Percentiles rank a stretch among this genome's conserved stretches.
Conservation (phyloP, 2,888 invertebrate species). For the Trachelus tabidus region DNA sequence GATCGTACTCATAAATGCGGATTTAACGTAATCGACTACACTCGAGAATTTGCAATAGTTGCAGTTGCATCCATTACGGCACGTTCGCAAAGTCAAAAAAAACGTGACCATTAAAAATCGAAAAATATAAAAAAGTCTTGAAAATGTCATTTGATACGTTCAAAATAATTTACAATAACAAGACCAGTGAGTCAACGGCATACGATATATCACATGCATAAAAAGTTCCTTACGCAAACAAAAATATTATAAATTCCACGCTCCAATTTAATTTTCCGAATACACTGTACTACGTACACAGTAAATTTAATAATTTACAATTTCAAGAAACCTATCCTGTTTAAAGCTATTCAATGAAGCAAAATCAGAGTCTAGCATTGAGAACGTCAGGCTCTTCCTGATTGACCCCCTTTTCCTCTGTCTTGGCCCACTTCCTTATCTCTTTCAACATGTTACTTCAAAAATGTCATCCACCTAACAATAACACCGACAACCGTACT, state of each 20-base stretch:
- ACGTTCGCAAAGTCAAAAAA: neutral
- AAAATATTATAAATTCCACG: neutral
- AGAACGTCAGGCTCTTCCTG: neutral
- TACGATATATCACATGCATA: too few relatives aligned
- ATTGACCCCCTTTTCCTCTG: too few relatives aligned
- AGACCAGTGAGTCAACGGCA: too few relatives aligned
- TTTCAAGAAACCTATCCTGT: neutral
- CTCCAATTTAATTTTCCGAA: neutral
- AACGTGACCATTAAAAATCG: too few relatives aligned
- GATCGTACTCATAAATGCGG: neutral
- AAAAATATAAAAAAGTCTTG: too few relatives aligned
- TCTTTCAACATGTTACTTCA: too few relatives aligned
- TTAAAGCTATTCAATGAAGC: neutral
- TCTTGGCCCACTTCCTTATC: too few relatives aligned
- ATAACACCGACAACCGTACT: neutral
- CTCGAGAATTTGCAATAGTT: neutral
- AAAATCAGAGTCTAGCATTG: neutral
- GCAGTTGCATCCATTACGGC: neutral
- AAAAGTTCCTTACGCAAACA: too few relatives aligned
- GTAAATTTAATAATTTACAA: neutral
- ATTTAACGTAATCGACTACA: neutral
- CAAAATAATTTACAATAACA: too few relatives aligned
- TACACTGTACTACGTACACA: neutral
- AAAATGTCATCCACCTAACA: too few relatives aligned
- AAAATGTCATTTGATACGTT: too few relatives aligned